phyloP scores from a whole-genome alignment of 2,888 invertebrate genomes.

The Metopia argyrocephala region DNA sequence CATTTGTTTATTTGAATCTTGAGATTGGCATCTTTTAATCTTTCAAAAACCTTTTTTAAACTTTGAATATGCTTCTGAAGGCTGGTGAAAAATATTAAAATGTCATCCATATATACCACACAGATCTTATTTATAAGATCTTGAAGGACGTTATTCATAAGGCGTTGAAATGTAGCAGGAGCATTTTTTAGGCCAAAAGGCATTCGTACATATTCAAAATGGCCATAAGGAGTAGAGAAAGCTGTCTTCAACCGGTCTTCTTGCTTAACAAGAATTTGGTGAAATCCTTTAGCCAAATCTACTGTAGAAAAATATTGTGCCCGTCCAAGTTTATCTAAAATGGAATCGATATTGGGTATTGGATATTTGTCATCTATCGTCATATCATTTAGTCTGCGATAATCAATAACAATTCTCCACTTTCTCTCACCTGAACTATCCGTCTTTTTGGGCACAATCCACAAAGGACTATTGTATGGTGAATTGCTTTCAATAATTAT shows the following conservation, averaged over 20 bases:
- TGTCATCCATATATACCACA: too few species aligned
- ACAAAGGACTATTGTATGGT: too few species aligned
- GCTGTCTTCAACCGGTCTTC: conserved; percentile 31
- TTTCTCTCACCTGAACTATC: too few species aligned
- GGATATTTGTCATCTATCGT: conserved; percentile 33
- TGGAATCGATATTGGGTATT: conserved; percentile 22
- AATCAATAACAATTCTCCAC: too few species aligned
- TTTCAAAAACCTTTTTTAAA: too few species aligned
- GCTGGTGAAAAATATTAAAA: too few species aligned
- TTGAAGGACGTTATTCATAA: conserved; percentile 6
- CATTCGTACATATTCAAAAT: background rate
- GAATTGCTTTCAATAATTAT: conserved; percentile 24
- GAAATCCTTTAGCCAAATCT: conserved; percentile 22
- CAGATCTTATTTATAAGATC: too few species aligned
- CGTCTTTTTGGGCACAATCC: too few species aligned
- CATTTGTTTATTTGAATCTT: too few species aligned
- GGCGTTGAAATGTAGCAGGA: background rate
- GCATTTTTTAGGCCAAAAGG: conserved; percentile 4
- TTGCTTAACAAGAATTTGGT: conserved; percentile 30
- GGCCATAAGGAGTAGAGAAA: conserved; percentile 22
- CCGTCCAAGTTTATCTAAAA: conserved; percentile 21
- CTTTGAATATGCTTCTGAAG: too few species aligned
- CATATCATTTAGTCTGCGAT: conserved; percentile 13
- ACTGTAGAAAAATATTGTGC: conserved; percentile 25
- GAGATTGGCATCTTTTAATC: too few species aligned